Base-by-base conservation (phyloP, 1,140 invertebrate species). In the Pseudomyrmex sp. region DNA sequence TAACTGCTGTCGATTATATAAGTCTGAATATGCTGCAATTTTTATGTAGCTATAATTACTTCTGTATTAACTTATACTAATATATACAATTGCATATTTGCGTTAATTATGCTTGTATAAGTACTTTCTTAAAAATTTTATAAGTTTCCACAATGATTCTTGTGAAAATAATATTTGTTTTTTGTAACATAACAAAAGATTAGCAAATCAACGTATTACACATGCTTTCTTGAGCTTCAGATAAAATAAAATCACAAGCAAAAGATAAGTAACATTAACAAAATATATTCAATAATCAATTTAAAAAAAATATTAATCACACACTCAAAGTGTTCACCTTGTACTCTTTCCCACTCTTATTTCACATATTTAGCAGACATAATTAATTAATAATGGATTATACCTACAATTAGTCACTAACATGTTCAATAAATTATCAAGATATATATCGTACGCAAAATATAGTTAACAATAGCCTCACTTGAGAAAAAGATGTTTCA, bases 371-470 rank as follows among this genome's bases (percentile, higher is more conserved):
- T 35, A 35, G 35, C 35, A 35, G 5, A 35, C 35, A 44, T 13
- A 62, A 26, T 23, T 63, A 7, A 35, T 18, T 5, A 18, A 44
- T 13, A 62, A 26, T 23, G 26, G 5, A n/a, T n/a, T n/a, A n/a
- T 15, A 74, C 62, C 10, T 75, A 68, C 61, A 82, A 88, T 88
- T 88, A 88, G 83, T 85, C 68, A 88, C 73, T 48, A 52, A 58
- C 75, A 65, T 61, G 5, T 63, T 58, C n/a, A 66, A 77, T 23
- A 61, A 84, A 75, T 52, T 12, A 52, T 52, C 50, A 52, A 52
- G 50, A 52, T 52, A 2, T 52, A 35, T 7, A 35, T 7, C 35
- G 35, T 35, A 35, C 35, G 35, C 7, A 35, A 35, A 35, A 7
- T 7, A 35, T 35, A 35, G 35, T 7, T 35, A 35, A 35, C 7